Conservation (phyloP, 1,140 invertebrate species). For the Pseudomyrmex gracilis region DNA sequence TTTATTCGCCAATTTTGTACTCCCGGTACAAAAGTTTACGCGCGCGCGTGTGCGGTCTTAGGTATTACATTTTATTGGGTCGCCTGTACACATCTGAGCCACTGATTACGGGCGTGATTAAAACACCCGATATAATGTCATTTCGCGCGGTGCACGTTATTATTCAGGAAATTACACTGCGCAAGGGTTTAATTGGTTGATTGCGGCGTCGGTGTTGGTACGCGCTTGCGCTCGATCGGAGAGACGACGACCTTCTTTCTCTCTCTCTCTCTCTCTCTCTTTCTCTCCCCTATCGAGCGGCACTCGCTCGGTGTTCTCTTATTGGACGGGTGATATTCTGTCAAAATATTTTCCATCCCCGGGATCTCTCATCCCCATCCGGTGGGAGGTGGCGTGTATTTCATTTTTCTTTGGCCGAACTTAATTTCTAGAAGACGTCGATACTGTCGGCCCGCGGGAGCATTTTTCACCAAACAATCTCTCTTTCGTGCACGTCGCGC, state of each 20-base stretch:
- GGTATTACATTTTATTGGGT: background rate
- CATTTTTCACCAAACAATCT: constrained; percentile 52
- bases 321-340: constrained; percentile 35
- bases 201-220: background rate
- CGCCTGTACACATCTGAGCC: background rate
- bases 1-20: too few relatives aligned
- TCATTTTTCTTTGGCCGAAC: constrained; percentile 68
- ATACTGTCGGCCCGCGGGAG: constrained; percentile 36
- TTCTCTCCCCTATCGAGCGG: constrained; percentile 9
- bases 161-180: constrained; percentile 65
- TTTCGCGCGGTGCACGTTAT: constrained; percentile 27
- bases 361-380: too few relatives aligned
- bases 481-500: constrained; percentile 13
- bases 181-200: constrained; percentile 68
- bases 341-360: constrained; percentile 58
- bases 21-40: too few relatives aligned
- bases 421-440: constrained; percentile 61
- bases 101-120: constrained; percentile 50
- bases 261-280: too few relatives aligned
- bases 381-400: constrained; percentile 29
- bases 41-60: background rate
- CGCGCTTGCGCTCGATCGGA: constrained; percentile 15
- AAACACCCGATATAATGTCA: constrained; percentile 48
- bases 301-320: background rate
- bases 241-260: background rate